Base-by-base conservation (phyloP, 2,113 vertebrate species). In the Notiomystis cincta region DNA sequence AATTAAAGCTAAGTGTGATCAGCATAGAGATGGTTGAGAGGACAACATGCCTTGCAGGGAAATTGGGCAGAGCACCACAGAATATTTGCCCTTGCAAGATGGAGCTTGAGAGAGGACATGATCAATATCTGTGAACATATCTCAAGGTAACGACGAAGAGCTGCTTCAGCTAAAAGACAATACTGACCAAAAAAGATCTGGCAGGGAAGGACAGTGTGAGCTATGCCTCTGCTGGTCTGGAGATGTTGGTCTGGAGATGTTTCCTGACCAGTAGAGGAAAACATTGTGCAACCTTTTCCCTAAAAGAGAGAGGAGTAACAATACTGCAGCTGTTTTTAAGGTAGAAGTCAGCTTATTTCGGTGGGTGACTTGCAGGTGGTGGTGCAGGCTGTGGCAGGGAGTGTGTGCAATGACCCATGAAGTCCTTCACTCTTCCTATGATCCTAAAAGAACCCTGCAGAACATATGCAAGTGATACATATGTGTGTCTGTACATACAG, bases 1-100 rank as follows among this genome's bases (percentile, higher is more conserved):
- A 87, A 91, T 92, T 92, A 91, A 89, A 95, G 66, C 17, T 76
- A 13, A 31, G 13, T 56, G 64, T 5, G 21, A 31, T 91, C 88
- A 94, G 37, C 15, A 5, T 23, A 40, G 67, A 51, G 58, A 38
- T 77, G 53, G 16, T 67, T 56, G 20, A 44, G 45, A 27, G 38
- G 57, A 67, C 92, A 94, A 77, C 50, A 22, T 92, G 62, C 54
- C 67, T 90, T 69, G 17, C 54, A 86, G 80, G 54, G 28, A 56
- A 77, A 47, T 54, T 56, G 37, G 16, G 10, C 69, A 19, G 40
- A 67, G 25, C 19, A 62, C 8, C 30, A 48, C 28, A 50, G 51
- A 54, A 45, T 44, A 56, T 56, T 48, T 69, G n/a, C 40, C 9
- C 27, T 51, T 67, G 66, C 16, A 64, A 51, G 48, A 25, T 30